Conservation (phyloP, 2,888 invertebrate genomes). For the Plebejus anna region DNA sequence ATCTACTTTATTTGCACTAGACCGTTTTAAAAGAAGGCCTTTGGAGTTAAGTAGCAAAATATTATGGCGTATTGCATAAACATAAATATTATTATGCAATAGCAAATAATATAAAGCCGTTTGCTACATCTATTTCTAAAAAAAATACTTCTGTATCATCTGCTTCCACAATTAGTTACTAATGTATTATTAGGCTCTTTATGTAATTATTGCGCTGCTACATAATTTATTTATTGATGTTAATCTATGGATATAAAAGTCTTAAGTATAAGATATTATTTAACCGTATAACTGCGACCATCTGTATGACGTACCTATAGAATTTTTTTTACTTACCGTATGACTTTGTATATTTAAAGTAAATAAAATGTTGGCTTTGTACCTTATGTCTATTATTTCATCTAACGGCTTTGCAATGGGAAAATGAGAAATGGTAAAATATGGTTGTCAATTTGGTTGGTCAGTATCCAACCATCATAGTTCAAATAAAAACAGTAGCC, state of each 20-base stretch:
- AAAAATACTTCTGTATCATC: background rate
- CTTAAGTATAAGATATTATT: slow-evolving; percentile 40
- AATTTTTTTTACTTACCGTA: slow-evolving; percentile 28
- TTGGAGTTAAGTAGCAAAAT: background rate
- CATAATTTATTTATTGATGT: slow-evolving; percentile 70
- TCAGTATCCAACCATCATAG: background rate
- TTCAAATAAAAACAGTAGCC: no score
- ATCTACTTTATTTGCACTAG: background rate
- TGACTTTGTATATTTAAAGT: slow-evolving; percentile 33
- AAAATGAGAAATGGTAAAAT: background rate
- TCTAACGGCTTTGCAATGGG: background rate
- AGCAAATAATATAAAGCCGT: background rate
- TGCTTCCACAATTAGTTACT: slow-evolving; percentile 30
- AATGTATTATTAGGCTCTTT: slow-evolving; percentile 28
- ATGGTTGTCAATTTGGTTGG: background rate
- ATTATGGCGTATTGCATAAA: background rate
- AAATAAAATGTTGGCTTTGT: slow-evolving; percentile 42
- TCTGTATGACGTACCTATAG: slow-evolving; percentile 23
- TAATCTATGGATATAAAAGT: slow-evolving; percentile 59
- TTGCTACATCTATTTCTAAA: background rate
- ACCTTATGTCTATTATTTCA: slow-evolving; percentile 33
- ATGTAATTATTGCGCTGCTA: slow-evolving; percentile 59
- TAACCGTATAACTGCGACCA: slow-evolving; percentile 21
- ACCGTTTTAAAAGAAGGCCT: background rate
- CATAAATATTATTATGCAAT: background rate